Percentiles rank a stretch among this genome's conserved stretches.
phyloP scores from a whole-genome alignment of 1,140 invertebrate genomes.

The Teleopsis dalmanni region DNA sequence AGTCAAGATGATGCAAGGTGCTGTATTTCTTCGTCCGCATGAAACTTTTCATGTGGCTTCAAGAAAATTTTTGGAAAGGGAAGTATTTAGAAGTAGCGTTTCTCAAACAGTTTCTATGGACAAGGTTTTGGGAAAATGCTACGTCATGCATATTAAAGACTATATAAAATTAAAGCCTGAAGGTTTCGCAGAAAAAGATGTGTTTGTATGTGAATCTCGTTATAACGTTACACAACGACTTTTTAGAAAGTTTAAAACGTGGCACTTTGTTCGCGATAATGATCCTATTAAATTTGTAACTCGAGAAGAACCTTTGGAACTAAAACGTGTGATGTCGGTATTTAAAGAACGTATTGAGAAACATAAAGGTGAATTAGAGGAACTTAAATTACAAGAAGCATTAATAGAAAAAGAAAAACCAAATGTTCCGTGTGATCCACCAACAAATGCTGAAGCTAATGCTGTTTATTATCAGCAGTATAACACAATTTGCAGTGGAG shows the following conservation, averaged over 20 bases:
- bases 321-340: constrained; percentile 83
- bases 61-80: constrained; percentile 88
- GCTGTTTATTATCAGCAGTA: constrained; percentile 89
- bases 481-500: constrained; percentile 69
- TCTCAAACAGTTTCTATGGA: constrained; percentile 70
- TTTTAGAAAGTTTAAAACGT: constrained; percentile 94
- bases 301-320: constrained; percentile 67
- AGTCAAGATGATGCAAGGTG: constrained; percentile 83
- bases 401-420: constrained; percentile 73
- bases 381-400: constrained; percentile 72
- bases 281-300: constrained; percentile 59
- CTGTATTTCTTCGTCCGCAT: constrained; percentile 65
- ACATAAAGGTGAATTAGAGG: constrained; percentile 82
- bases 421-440: constrained; percentile 54
- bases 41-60: constrained; percentile 95
- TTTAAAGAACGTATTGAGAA: constrained; percentile 87
- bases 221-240: constrained; percentile 77
- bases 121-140: constrained; percentile 86
- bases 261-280: constrained; percentile 53
- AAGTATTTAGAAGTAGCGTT: constrained; percentile 89
- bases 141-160: constrained; percentile 90
- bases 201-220: constrained; percentile 94
- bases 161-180: constrained; percentile 87
- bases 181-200: constrained; percentile 84
- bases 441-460: constrained; percentile 56